Conservation (phyloP, 1,140 invertebrate genomes). For the Drosophila albomicans region DNA sequence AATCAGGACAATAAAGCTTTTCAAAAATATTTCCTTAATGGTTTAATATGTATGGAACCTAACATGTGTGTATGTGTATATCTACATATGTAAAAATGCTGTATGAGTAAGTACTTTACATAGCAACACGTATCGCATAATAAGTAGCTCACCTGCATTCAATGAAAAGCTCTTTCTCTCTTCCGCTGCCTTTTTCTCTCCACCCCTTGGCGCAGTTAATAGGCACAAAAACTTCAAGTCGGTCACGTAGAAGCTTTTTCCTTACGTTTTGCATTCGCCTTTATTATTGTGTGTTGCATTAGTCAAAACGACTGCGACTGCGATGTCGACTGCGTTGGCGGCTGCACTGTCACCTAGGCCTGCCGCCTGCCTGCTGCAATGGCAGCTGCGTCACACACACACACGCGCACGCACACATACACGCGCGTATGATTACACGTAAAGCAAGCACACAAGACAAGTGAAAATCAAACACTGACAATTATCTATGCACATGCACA, state of each 20-base stretch:
- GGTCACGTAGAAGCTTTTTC: conserved; percentile 71
- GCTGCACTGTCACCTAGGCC: conserved; percentile 40
- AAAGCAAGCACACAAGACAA: conserved; percentile 47
- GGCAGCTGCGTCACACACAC: conserved; percentile 35
- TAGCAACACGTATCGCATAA: conserved; percentile 44
- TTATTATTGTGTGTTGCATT: conserved; percentile 32
- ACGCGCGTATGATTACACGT: conserved; percentile 30
- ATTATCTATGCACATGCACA: conserved; percentile 39
- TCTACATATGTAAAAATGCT: too few relatives aligned
- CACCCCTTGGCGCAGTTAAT: conserved; percentile 18
- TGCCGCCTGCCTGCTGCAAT: conserved; percentile 36
- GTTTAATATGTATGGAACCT: too few relatives aligned
- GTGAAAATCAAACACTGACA: conserved; percentile 55
- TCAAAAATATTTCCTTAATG: too few relatives aligned
- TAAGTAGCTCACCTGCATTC: conserved; percentile 51
- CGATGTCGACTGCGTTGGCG: conserved; percentile 4
- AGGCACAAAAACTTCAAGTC: conserved; percentile 57
- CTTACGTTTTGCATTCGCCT: conserved; percentile 44
- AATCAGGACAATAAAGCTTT: too few relatives aligned
- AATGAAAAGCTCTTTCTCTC: conserved; percentile 38
- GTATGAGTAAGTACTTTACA: conserved; percentile 12
- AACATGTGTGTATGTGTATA: too few relatives aligned
- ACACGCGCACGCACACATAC: conserved; percentile 35
- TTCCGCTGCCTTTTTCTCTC: not conserved
- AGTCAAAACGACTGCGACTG: conserved; percentile 22